Evolutionary conservation across 2,888 invertebrate genomes (phyloP), one percentile per base, ranked within the genome.

Genomic region (Ectemnius cavifrons): DNA sequence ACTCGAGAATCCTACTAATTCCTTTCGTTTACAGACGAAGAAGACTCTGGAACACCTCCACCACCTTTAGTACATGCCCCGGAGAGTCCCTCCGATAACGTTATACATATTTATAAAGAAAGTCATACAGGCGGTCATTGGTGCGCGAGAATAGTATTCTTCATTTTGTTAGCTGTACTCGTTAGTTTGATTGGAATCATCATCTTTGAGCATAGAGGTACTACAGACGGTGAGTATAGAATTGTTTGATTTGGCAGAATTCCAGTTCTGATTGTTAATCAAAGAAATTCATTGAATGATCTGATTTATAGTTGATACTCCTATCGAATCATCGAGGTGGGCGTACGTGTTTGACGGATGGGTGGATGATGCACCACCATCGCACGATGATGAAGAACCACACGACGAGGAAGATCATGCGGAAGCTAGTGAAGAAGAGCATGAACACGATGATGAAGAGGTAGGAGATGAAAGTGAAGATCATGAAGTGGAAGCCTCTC

Each of bases 91-190:
- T 85, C 83, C 67, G 95, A 96, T 66, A 96, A 96, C 91, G 93
- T 95, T 75, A 94, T 97, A 87, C 96, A 97, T 89, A 93, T 96
- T 27, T 94, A 95, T 63, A 94, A 95, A 82, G 96, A 96, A 57
- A 94, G 93, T 83, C 94, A 94, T 59, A 95, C 96, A 16, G 96
- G 96, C 58, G 97, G 96, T 46, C 96, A 96, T 88, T 94, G 96
- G 93, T 96, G 96, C 91, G 96, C 96, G 47, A 96, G 96, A 91
- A 92, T 97, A 69, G 93, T 97, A 85, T 97, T 97, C 91, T 96
- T 97, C 88, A 91, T 94, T 1, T 91, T 97, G 28, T 92, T 97
- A 81, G 94, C 94, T 63, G 93, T 95, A 68, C 92, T 97, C 46
- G 91, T 95, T 73, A 94, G 95, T 61, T 93, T 96, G 71, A 94